Conservation (phyloP, 2,797 vertebrate genomes). For the Arctocebus calabarensis region DNA sequence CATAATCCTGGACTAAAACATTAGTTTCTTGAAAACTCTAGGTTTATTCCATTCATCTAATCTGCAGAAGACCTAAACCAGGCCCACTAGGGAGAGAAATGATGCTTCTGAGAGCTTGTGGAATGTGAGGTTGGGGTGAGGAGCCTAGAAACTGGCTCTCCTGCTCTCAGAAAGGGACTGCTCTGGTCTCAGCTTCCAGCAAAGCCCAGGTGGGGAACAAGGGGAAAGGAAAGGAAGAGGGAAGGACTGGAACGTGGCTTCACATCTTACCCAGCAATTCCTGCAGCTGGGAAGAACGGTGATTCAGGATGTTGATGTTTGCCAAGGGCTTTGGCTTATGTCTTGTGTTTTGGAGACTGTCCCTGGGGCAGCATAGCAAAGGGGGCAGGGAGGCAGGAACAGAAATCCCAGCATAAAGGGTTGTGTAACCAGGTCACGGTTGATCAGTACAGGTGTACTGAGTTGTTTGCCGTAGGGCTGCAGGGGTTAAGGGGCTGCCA, state of each 20-base stretch:
- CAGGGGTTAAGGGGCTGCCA: no score
- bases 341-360: background rate
- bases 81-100: background rate
- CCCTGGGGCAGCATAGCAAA: background rate
- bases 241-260: background rate
- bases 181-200: background rate
- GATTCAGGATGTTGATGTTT: background rate
- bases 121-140: background rate
- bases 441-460: background rate
- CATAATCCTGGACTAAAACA: background rate
- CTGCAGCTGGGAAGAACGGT: background rate
- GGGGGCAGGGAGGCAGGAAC: background rate
- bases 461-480: background rate
- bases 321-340: background rate
- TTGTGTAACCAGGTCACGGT: background rate
- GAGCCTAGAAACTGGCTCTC: background rate
- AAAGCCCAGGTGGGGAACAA: background rate
- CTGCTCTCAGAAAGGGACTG: background rate
- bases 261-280: background rate
- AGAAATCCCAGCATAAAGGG: background rate
- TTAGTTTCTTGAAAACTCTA: background rate
- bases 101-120: no score
- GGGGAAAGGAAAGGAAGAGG: background rate
- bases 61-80: background rate
- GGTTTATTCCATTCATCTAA: background rate